Percentiles rank a stretch among this genome's conserved stretches.
These are phyloP conservation scores for Acrobasis suavella DNA, from an alignment of 2,888 invertebrate genomes.

Conservation along the genomic window DNA sequence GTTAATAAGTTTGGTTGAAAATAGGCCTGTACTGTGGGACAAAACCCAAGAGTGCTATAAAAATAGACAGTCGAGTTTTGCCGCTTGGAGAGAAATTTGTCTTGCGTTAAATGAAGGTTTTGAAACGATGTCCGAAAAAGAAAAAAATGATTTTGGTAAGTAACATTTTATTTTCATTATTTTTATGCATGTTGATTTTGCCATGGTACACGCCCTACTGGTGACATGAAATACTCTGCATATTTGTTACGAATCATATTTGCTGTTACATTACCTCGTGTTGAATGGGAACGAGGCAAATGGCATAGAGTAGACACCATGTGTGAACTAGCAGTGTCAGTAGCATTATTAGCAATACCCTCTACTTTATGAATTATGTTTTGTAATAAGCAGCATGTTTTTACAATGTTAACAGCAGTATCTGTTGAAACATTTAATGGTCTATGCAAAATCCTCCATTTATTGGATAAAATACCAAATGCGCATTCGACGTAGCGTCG, in stretches of 20 bases:
- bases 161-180: slow-evolving; percentile 22
- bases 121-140: slow-evolving; percentile 36
- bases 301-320: slow-evolving; percentile 32
- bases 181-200: slow-evolving; percentile 31
- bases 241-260: slow-evolving; percentile 35
- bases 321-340: slow-evolving; percentile 34
- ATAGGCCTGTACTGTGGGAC: too few species aligned
- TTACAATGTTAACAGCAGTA: slow-evolving; percentile 33
- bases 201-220: slow-evolving; percentile 34
- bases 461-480: slow-evolving; percentile 37
- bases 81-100: slow-evolving; percentile 27
- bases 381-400: slow-evolving; percentile 31
- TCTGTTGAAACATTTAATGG: slow-evolving; percentile 26
- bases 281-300: slow-evolving; percentile 29
- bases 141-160: slow-evolving; percentile 29
- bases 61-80: too few species aligned
- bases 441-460: neutral
- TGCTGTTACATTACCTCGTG: slow-evolving; percentile 33
- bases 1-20: too few species aligned
- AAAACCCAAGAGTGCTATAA: too few species aligned
- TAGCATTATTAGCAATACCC: too few species aligned
- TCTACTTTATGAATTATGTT: too few species aligned
- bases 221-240: slow-evolving; percentile 38
- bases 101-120: slow-evolving; percentile 36
- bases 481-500: slow-evolving; percentile 38